These are phyloP conservation scores for Subacronicta megacephala DNA, from an alignment of 2,888 invertebrate genomes.

Conservation along the genomic window DNA sequence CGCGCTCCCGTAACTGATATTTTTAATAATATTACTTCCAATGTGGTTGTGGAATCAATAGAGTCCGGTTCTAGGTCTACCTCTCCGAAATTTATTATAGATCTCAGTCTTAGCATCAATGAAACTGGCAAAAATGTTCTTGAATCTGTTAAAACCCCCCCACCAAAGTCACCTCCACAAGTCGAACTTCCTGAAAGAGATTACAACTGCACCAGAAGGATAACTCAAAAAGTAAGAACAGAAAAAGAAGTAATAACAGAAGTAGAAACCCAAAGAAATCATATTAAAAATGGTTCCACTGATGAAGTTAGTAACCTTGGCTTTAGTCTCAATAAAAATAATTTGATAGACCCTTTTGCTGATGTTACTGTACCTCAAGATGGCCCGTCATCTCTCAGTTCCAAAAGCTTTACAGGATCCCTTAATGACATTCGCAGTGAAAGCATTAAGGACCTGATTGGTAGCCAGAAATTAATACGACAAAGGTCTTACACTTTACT, in stretches of 20 bases:
- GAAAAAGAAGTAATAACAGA: conserved; percentile 61
- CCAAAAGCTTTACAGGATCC: conserved; percentile 85
- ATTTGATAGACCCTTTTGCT: conserved; percentile 59
- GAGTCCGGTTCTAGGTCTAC: conserved; percentile 20
- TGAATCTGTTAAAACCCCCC: conserved; percentile 44
- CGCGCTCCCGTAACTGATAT: conserved; percentile 32
- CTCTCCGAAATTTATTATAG: conserved; percentile 72
- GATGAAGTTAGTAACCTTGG: conserved; percentile 16
- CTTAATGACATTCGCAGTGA: conserved; percentile 80
- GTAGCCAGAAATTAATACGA: conserved; percentile 87
- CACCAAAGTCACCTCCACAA: conserved; percentile 44
- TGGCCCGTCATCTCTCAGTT: conserved; percentile 73
- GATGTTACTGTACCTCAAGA: conserved; percentile 64
- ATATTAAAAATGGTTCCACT: conserved; percentile 22
- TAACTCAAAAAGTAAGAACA: conserved; percentile 51
- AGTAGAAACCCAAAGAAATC: conserved; percentile 42
- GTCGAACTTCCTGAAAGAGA: conserved; percentile 80
- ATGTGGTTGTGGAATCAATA: conserved; percentile 48
- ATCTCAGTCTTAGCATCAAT: conserved; percentile 75
- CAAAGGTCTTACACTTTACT: conserved; percentile 95
- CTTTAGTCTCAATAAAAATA: conserved; percentile 55
- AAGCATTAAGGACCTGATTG: conserved; percentile 66
- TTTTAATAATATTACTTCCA: conserved; percentile 57
- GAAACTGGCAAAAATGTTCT: conserved; percentile 60
- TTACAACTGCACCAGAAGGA: conserved; percentile 61